Percentiles rank a stretch among this genome's conserved stretches.
These are phyloP conservation scores for Casuarius casuarius DNA, from an alignment of 2,113 vertebrate species.

Conservation along the genomic window DNA sequence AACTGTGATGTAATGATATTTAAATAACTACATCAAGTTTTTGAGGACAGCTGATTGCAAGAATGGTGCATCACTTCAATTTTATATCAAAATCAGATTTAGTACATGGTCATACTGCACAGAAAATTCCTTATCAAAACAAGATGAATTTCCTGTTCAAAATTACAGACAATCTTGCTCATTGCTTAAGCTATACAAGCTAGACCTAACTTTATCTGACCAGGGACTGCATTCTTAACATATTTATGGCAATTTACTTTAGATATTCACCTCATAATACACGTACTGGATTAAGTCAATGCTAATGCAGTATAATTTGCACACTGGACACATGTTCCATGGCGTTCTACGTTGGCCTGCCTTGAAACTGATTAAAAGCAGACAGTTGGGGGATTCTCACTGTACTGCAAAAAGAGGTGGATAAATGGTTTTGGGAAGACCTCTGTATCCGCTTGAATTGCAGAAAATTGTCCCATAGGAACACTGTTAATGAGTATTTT, in stretches of 20 bases:
- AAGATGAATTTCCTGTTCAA: neutral
- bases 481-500: neutral
- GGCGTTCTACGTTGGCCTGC: neutral
- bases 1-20: neutral
- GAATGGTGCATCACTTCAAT: neutral
- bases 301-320: neutral
- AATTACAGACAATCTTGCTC: neutral
- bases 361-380: too few species aligned
- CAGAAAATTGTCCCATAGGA: neutral
- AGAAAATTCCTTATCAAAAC: neutral
- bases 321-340: neutral
- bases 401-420: neutral
- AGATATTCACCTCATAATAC: neutral
- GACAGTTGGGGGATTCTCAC: neutral
- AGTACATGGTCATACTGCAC: fast-evolving
- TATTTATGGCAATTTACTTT: fast-evolving
- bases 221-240: neutral
- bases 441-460: neutral
- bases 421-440: neutral
- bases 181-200: neutral
- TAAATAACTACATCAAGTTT: neutral
- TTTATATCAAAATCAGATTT: neutral
- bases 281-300: neutral
- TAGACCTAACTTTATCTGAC: neutral
- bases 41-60: neutral